Percentiles rank a stretch among this genome's conserved stretches.
phyloP scores from a whole-genome alignment of 1,140 invertebrate genomes.

The Zaprionus africanus region DNA sequence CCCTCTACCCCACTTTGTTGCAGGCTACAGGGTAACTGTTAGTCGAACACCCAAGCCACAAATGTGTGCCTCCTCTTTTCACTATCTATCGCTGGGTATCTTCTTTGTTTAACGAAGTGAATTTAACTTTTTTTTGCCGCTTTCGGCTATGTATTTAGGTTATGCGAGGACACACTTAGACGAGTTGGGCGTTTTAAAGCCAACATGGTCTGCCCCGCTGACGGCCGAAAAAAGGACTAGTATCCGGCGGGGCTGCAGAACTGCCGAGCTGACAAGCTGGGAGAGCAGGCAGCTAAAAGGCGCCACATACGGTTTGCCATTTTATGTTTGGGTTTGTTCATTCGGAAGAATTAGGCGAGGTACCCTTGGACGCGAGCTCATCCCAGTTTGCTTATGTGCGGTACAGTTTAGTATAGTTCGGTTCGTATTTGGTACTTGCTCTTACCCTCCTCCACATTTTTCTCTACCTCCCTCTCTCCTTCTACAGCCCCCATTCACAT shows the following conservation, averaged over 20 bases:
- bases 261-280: conserved; percentile 5
- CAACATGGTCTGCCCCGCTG: conserved; percentile 12
- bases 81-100: conserved; percentile 2
- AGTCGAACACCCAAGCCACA: background rate
- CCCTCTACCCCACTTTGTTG: too few species aligned
- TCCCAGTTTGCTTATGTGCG: conserved; percentile 11
- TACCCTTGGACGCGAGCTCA: conserved; percentile 15
- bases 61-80: too few species aligned
- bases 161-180: conserved; percentile 21
- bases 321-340: conserved; percentile 58
- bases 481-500: background rate
- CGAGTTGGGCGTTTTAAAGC: conserved; percentile 46
- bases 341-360: conserved; percentile 63
- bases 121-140: conserved; percentile 67
- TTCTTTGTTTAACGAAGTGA: conserved; percentile 59
- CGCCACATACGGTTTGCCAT: conserved; percentile 39
- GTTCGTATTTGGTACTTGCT: background rate
- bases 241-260: background rate
- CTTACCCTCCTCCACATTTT: background rate
- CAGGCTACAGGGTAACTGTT: conserved; percentile 5
- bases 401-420: conserved; percentile 11
- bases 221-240: conserved; percentile 7
- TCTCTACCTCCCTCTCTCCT: background rate
- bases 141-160: conserved; percentile 60
- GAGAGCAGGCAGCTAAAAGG: conserved; percentile 13